Percentiles rank a stretch among this genome's conserved stretches.
Conservation (phyloP, 1,140 invertebrate species). For the Drosophila novamexicana region DNA sequence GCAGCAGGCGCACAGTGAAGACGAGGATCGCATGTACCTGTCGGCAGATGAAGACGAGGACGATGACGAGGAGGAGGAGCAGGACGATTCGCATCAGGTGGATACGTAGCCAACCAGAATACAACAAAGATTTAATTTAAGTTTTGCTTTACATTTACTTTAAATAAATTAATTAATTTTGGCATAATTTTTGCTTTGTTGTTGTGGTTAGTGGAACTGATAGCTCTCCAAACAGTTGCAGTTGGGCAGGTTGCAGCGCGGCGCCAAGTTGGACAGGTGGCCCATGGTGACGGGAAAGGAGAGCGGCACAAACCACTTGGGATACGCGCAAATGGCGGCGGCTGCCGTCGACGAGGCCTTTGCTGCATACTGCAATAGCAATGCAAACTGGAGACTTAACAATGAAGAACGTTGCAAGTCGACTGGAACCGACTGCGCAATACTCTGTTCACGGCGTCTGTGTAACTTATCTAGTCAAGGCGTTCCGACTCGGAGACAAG, state of each 20-base stretch:
- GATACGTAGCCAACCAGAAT: slow-evolving; percentile 6
- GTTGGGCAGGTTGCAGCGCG: slow-evolving; percentile 82
- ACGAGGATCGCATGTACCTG: slow-evolving; percentile 71
- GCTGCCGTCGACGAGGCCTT: slow-evolving; percentile 59
- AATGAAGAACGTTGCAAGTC: not conserved
- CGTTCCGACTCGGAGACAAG: too few species aligned
- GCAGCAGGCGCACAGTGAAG: slow-evolving; percentile 59
- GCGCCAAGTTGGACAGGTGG: slow-evolving; percentile 77
- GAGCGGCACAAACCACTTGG: slow-evolving; percentile 83
- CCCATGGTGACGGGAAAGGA: slow-evolving; percentile 84
- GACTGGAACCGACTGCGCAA: not conserved
- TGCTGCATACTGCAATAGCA: slow-evolving; percentile 42
- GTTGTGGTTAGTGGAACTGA: slow-evolving; percentile 66
- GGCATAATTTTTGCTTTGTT: slow-evolving; percentile 1
- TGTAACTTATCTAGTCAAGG: too few species aligned
- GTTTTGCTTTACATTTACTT: slow-evolving; percentile 48
- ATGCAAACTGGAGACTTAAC: too few species aligned
- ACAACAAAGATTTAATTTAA: slow-evolving; percentile 22
- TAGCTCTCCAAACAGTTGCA: slow-evolving; percentile 81
- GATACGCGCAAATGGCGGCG: slow-evolving; percentile 72
- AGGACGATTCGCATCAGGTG: not conserved
- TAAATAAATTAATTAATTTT: slow-evolving; percentile 61
- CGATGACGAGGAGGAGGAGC: slow-evolving; percentile 51
- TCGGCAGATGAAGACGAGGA: slow-evolving; percentile 71
- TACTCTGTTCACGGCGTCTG: not conserved